Evolutionary conservation across 2,888 invertebrate species (phyloP).

Genomic region (Tachina lurida): DNA sequence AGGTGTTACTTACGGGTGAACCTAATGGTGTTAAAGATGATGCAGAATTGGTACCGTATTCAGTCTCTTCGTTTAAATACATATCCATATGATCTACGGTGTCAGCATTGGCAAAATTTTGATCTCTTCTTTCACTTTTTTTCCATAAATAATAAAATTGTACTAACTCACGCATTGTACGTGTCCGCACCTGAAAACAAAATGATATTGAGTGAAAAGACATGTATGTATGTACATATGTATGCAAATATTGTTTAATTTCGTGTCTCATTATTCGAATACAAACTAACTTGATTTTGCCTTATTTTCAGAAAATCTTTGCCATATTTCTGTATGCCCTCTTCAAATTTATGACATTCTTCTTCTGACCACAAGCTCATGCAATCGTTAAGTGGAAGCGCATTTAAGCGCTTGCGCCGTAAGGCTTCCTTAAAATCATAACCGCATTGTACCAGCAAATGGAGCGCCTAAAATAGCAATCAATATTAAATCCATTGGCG

Average conservation of each 20-base stretch:
- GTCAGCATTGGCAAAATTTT: constrained; percentile 80
- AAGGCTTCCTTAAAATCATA: constrained; percentile 97
- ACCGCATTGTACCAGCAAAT: constrained; percentile 95
- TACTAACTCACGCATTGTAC: constrained; percentile 97
- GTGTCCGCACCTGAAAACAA: constrained; percentile 86
- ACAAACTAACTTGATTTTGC: constrained; percentile 89
- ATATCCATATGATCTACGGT: constrained; percentile 82
- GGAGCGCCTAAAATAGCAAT: constrained; percentile 86
- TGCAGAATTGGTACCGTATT: constrained; percentile 71
- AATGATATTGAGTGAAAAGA: too few relatives aligned
- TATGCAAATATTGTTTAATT: neutral
- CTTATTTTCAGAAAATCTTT: constrained; percentile 98
- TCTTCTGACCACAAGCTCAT: constrained; percentile 98
- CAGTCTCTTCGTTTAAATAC: constrained; percentile 79
- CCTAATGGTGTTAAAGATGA: constrained; percentile 65
- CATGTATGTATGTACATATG: too few relatives aligned
- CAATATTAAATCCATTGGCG: too few relatives aligned
- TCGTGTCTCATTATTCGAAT: constrained; percentile 74
- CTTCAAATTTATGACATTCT: constrained; percentile 98
- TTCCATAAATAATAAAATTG: constrained; percentile 99
- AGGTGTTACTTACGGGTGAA: constrained; percentile 39
- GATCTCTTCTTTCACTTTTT: constrained; percentile 97
- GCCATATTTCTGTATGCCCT: constrained; percentile 95
- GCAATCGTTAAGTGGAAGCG: constrained; percentile 87
- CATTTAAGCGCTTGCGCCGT: constrained; percentile 89